Conservation (phyloP, 2,797 vertebrate species). For the Leptoclinus maculatus region DNA sequence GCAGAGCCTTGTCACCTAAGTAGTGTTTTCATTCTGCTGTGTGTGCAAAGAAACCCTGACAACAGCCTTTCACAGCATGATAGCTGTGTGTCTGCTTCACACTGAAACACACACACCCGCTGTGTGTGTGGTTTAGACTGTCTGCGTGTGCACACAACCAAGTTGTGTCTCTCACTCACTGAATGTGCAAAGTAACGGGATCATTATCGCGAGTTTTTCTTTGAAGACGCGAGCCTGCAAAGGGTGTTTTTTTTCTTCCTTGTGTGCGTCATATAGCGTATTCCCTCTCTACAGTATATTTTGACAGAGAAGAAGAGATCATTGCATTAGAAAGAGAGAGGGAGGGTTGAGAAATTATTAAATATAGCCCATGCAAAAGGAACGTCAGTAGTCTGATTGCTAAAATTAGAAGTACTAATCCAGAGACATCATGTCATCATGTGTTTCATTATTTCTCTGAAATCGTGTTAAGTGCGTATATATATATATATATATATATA, state of each 20-base stretch:
- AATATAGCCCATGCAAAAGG: constrained; percentile 10
- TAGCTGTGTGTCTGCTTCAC: constrained; percentile 37
- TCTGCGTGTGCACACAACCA: constrained; percentile 24
- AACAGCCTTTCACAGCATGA: constrained; percentile 60
- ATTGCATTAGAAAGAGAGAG: not conserved
- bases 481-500: not conserved
- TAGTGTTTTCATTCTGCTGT: constrained; percentile 56
- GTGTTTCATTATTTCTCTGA: constrained; percentile 16
- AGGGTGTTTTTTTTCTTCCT: not conserved
- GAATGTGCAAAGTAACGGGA: constrained; percentile 27
- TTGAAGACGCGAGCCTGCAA: constrained; percentile 10
- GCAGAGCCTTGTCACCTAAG: constrained; percentile 56
- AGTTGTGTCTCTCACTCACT: constrained; percentile 4
- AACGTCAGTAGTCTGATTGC: not conserved
- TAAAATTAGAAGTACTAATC: constrained; percentile 34
- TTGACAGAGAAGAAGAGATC: constrained; percentile 4
- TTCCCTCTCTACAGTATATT: not conserved
- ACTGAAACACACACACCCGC: not conserved
- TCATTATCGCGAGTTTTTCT: constrained; percentile 15
- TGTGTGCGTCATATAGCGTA: not conserved
- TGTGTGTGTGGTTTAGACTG: constrained; percentile 1
- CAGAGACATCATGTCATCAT: constrained; percentile 14
- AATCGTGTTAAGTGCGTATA: constrained; percentile 19
- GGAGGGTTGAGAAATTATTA: not conserved
- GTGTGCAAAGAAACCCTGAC: constrained; percentile 50